These are phyloP conservation scores for Epistrophella euchroma DNA, from an alignment of 2,888 invertebrate genomes.

Conservation along the genomic window DNA sequence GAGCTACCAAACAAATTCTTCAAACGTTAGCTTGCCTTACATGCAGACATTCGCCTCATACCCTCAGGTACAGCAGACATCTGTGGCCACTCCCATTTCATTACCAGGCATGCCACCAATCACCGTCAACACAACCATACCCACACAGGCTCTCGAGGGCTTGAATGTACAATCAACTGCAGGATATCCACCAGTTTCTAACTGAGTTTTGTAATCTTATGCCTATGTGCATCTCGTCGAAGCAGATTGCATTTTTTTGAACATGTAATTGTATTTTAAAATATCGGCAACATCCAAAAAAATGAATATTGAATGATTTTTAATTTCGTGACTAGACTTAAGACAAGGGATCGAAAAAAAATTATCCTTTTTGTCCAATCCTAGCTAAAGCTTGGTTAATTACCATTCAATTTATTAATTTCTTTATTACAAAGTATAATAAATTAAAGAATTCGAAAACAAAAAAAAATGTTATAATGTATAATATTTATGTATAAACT, in stretches of 20 bases:
- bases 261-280: conserved; percentile 30
- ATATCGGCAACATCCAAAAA: conserved; percentile 38
- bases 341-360: conserved; percentile 34
- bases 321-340: conserved; percentile 23
- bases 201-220: conserved; percentile 45
- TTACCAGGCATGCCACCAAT: conserved; percentile 92
- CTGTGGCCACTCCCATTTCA: conserved; percentile 88
- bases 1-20: conserved; percentile 77
- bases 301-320: conserved; percentile 23
- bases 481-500: conserved; percentile 64
- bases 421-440: conserved; percentile 60
- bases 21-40: conserved; percentile 77
- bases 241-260: conserved; percentile 42
- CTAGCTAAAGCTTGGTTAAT: conserved; percentile 48
- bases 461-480: conserved; percentile 58
- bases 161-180: conserved; percentile 57
- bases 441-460: conserved; percentile 50
- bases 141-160: conserved; percentile 70
- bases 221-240: conserved; percentile 36
- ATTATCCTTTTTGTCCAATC: conserved; percentile 17
- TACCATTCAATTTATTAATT: conserved; percentile 25
- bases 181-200: conserved; percentile 57
- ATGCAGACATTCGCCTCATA: conserved; percentile 82
- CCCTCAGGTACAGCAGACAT: conserved; percentile 83
- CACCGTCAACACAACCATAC: conserved; percentile 88